Evolutionary conservation across 2,113 vertebrate species (phyloP), one percentile per base, ranked within the genome.

Genomic region (Miniopterus natalensis): DNA sequence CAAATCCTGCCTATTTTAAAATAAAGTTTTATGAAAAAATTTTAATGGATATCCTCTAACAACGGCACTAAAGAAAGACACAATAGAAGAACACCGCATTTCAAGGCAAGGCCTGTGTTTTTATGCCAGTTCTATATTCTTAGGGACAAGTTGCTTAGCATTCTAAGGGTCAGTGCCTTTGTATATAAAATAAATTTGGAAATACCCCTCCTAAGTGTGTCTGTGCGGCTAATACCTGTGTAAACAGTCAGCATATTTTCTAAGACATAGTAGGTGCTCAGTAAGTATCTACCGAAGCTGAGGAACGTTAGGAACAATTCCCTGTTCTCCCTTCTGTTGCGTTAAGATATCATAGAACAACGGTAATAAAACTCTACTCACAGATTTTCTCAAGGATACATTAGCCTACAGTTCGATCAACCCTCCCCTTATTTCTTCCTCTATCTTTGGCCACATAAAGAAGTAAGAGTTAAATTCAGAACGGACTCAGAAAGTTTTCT

Each of bases 1-100:
- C 42, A 81, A 78, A 68, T 83, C 18, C 36, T 85, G 53, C 21
- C 63, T 92, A 45, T 92, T 92, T 86, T 86, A 87, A 83, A 96
- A 83, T 89, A 93, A 84, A 21, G 36, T 85, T 88, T 92, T 84
- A 63, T 75, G 40, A 42, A 55, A 89, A 83, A 36, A 17, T 42
- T 18, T 49, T 77, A 83, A 80, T n/a, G 70, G 55, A 20, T 80
- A 55, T 27, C 25, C 27, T 81, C 61, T 88, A 88, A 94, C 71
- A 23, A 93, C 14, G 93, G 49, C 36, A 85, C 18, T 59, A 87
- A 87, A 88, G n/a, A 21, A 84, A 84, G 70, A 65, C 1, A 1
- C 13, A 53, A 11, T n/a, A 84, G 29, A 73, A 83, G 9, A 83
- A 29, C 7, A 40, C 42, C 61, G 13, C 51, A 57, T 81, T 90